A percentile compares a stretch with the other conserved stretches of the same genome.
These are phyloP conservation scores for Ammodytes marinus DNA, from an alignment of 2,113 vertebrate genomes.

Conservation along the genomic window DNA sequence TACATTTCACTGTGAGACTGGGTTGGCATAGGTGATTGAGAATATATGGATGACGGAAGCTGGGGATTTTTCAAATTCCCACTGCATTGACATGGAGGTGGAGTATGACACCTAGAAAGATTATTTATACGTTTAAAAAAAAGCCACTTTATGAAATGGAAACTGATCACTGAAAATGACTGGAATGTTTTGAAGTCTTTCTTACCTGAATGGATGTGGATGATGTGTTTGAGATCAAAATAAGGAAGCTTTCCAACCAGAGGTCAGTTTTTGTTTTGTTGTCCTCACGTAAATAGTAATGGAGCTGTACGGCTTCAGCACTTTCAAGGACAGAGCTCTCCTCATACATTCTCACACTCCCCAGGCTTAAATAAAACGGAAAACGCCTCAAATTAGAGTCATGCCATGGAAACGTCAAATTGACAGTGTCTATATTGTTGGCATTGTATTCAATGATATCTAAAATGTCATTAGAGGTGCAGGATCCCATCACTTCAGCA, in stretches of 20 bases:
- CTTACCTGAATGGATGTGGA: constrained; percentile 75
- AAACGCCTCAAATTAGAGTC: rapidly evolving
- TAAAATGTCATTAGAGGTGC: constrained; percentile 71
- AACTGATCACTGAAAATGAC: not conserved
- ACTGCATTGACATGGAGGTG: constrained; percentile 87
- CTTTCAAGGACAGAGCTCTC: constrained; percentile 43
- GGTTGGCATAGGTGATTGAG: constrained; percentile 83
- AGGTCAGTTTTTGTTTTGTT: constrained; percentile 44
- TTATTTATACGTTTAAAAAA: not conserved
- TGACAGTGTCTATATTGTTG: constrained; percentile 31
- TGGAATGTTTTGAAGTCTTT: not conserved
- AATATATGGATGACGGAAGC: constrained; percentile 84
- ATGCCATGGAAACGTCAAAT: constrained; percentile 74
- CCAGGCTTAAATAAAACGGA: constrained; percentile 80
- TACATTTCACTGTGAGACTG: too few relatives aligned
- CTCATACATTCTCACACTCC: constrained; percentile 69
- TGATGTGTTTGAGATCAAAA: constrained; percentile 39
- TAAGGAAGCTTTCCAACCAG: constrained; percentile 84
- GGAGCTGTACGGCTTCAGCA: constrained; percentile 81
- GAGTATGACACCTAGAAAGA: constrained; percentile 84
- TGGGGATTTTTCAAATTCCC: constrained; percentile 87
- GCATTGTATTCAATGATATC: constrained; percentile 64
- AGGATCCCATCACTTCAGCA: constrained; percentile 55
- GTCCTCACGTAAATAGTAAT: constrained; percentile 82
- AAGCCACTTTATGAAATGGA: not conserved